Base-by-base conservation (phyloP, 2,888 invertebrate species). In the Philhelius pedissequus region DNA sequence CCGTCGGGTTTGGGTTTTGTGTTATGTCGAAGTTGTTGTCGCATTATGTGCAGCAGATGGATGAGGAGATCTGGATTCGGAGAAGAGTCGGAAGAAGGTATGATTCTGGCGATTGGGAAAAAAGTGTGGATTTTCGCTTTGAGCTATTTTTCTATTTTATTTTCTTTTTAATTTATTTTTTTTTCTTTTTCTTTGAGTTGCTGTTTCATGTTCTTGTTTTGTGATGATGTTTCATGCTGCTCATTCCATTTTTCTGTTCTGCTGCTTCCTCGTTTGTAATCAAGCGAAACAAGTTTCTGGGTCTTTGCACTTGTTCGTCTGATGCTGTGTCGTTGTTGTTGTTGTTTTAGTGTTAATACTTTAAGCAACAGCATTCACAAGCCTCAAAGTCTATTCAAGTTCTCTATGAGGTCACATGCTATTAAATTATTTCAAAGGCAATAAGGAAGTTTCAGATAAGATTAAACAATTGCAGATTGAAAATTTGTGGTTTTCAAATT, bases 261-360 rank as follows among this genome's bases (percentile, higher is more conserved):
- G 25, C n/a, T 62, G n/a, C 38, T 32, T 27, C 45, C 48, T 20
- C 48, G 40, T 77, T 68, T 62, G 68, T 68, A 80, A 76, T 84
- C 84, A 84, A 79, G 80, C 80, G 84, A 80, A 84, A 84, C 84
- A 68, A 84, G 84, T 84, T 84, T 84, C 84, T 84, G 80, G 79
- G 84, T 84, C 84, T 84, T 84, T 84, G 84, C 84, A 84, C 79
- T 84, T 84, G 84, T 84, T 84, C 13, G 56, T 30, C 66, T 71
- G 62, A 62, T 43, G 50, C 22, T 25, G 35, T 9, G 56, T 45
- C 30, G 70, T 68, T 60, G 50, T 70, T 40, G 25, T 66, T 58
- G 43, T 58, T 79, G 32, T 70, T 40, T 48, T 30, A 22, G 45
- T 45, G 48, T 15, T 60, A 27, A 15, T 43, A 40, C 48, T 54